Conservation (phyloP, 1,140 invertebrate genomes). For the Procambarus clarkii region DNA sequence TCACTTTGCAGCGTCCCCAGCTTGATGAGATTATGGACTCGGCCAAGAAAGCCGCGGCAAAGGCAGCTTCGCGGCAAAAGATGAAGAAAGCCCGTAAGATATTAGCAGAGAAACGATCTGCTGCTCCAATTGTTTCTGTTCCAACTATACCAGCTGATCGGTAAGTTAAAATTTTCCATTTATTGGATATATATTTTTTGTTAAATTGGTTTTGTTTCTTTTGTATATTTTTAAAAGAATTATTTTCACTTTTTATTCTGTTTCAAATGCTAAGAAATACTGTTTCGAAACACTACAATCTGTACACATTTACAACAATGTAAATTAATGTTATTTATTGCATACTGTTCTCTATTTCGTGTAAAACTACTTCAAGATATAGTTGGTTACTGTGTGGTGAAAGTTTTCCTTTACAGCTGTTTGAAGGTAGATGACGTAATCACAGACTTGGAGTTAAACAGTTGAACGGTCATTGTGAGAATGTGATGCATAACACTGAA, state of each 20-base stretch:
- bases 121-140: constrained; percentile 93
- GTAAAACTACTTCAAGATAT: background rate
- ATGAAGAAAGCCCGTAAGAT: constrained; percentile 88
- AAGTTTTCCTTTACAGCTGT: background rate
- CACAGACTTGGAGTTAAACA: background rate
- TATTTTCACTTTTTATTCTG: background rate
- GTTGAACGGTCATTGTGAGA: no score
- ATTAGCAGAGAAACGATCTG: constrained; percentile 89
- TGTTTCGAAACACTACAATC: background rate
- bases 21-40: constrained; percentile 74
- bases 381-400: background rate
- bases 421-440: background rate
- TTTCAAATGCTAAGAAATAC: background rate
- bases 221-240: no score
- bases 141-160: constrained; percentile 94
- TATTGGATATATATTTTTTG: background rate
- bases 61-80: constrained; percentile 80
- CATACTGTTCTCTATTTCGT: background rate
- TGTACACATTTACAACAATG: background rate
- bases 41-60: constrained; percentile 76
- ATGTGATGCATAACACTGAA: no score
- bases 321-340: background rate
- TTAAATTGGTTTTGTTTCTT: no score
- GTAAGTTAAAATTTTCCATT: constrained; percentile 73
- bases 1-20: constrained; percentile 69